phyloP scores from a whole-genome alignment of 2,797 vertebrate genomes.

The Potorous gilbertii region DNA sequence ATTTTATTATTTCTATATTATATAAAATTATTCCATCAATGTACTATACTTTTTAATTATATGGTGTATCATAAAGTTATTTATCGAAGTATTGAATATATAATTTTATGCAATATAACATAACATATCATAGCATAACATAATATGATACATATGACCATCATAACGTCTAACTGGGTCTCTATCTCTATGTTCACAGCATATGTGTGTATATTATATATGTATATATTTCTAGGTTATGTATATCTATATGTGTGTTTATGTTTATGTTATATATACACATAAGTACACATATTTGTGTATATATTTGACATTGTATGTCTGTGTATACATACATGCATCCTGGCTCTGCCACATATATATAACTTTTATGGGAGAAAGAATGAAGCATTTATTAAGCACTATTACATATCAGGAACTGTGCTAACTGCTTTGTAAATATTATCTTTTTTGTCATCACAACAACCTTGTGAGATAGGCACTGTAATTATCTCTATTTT shows the following conservation, averaged over 20 bases:
- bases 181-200: background rate
- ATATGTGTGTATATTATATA: no score
- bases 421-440: background rate
- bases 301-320: background rate
- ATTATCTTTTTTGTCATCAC: conserved; percentile 16
- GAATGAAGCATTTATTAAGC: background rate
- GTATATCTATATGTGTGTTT: no score
- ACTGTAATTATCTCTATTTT: background rate
- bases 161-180: background rate
- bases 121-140: background rate
- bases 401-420: background rate
- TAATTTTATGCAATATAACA: background rate
- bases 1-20: background rate
- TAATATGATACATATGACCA: background rate
- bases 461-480: background rate
- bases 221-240: no score
- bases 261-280: no score
- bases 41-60: background rate
- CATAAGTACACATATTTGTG: background rate
- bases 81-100: background rate
- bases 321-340: background rate
- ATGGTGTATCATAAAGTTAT: background rate
- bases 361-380: background rate
- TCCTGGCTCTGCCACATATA: background rate
- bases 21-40: background rate